Percentiles rank a stretch among this genome's conserved stretches.
Conservation (phyloP, 2,797 vertebrate genomes). For the Pitangus sulphuratus region DNA sequence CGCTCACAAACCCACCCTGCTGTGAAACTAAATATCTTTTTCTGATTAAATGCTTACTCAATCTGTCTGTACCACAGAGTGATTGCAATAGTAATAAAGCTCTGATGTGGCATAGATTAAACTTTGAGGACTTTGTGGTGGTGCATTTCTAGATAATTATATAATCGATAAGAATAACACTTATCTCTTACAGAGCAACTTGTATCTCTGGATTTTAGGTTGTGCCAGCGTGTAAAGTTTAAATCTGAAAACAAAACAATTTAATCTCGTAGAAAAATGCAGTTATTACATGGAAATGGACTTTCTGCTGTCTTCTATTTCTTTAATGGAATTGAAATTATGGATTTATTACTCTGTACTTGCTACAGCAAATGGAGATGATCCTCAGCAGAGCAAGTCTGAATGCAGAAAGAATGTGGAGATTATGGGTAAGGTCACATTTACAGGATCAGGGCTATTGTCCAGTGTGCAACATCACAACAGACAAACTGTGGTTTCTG, state of each 20-base stretch:
- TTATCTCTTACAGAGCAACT: neutral
- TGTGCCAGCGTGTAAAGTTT: neutral
- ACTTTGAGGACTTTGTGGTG: neutral
- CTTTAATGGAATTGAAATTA: conserved; percentile 23
- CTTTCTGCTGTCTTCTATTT: neutral
- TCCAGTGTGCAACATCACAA: neutral
- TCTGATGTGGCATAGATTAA: neutral
- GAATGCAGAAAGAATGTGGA: neutral
- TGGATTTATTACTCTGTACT: neutral
- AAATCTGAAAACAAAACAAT: neutral
- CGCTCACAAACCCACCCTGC: neutral
- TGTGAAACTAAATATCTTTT: conserved; percentile 35
- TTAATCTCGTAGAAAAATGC: neutral
- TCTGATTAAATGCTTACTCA: conserved; percentile 45
- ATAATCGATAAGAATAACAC: neutral
- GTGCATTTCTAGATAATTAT: neutral
- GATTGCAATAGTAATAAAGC: conserved; percentile 10
- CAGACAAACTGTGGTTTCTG: neutral
- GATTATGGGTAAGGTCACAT: neutral
- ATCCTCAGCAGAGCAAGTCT: neutral
- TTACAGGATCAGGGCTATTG: neutral
- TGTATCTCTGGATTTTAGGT: neutral
- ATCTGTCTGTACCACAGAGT: neutral
- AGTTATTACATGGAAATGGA: neutral
- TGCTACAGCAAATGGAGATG: neutral